Base-by-base conservation (phyloP, 2,888 invertebrate genomes). In the Amblyjoppa fuscipennis region DNA sequence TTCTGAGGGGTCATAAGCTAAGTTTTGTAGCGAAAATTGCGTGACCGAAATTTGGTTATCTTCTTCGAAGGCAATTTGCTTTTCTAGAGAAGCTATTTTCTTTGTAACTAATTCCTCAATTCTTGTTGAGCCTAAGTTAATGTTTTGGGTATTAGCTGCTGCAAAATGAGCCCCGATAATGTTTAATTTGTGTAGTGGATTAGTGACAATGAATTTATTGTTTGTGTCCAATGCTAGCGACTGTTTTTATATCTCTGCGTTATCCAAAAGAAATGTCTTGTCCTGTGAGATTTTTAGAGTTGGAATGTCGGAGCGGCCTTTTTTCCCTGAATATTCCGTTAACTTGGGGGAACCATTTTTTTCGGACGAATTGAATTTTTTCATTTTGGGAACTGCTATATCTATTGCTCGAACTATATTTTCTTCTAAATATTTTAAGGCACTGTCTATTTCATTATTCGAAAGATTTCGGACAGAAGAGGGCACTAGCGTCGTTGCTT, bases 391-490 rank as follows among this genome's bases (percentile, higher is more conserved):
- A n/a, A 69, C 53, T 4, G 25, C 16, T 38, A 59, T 69, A 0
- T 49, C 7, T 5, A 78, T 69, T 1, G 69, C 70, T 53, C 59
- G 16, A 7, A 13, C 28, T 25, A 78, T 78, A 11, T 59, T 20
- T 11, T 70, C 25, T 3, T 68, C 84, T 9, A 84, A 41, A 9
- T 41, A 41, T 2, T 41, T 41, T 41, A 41, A 41, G 41, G 9
- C 41, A 41, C 41, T 41, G 9, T 41, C 41, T 41, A 41, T 81
- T 64, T 81, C 76, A 0, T 25, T 1, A 4, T 61, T 80, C 4
- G 31, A 70, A 3, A 84, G 56, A 28, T 84, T 84, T 41, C 53
- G 80, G 13, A 59, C 70, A 1, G 53, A 20, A n/a, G 9, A 41
- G 41, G 41, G 41, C 41, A 41, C 41, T 41, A 9, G 41, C 9